Evolutionary conservation across 2,888 invertebrate species (phyloP).

Genomic region (Cerastoderma edule): DNA sequence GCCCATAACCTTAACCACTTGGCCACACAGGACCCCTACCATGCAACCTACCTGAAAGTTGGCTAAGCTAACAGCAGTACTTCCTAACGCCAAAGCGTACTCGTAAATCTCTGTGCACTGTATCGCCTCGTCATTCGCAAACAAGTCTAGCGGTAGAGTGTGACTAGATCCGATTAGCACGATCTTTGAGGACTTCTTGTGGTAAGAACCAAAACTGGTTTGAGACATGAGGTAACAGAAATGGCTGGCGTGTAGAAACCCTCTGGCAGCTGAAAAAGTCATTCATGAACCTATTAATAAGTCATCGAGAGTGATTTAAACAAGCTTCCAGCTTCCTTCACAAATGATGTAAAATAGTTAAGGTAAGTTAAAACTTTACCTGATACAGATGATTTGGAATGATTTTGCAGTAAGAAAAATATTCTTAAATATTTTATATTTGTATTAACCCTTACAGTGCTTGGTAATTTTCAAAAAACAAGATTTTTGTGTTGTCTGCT

Average conservation of each 20-base stretch:
- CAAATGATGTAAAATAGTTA: too few relatives aligned
- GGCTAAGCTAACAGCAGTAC: conserved; percentile 89
- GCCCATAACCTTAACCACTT: too few relatives aligned
- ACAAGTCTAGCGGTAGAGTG: conserved; percentile 82
- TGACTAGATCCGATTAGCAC: conserved; percentile 92
- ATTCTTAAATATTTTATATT: too few relatives aligned
- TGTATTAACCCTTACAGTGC: too few relatives aligned
- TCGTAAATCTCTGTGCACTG: conserved; percentile 98
- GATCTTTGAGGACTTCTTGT: conserved; percentile 87
- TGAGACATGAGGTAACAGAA: conserved; percentile 97
- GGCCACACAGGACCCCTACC: too few relatives aligned
- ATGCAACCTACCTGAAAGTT: conserved; percentile 88
- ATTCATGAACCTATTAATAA: background rate
- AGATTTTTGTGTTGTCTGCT: too few relatives aligned
- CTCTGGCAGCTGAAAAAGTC: conserved; percentile 86
- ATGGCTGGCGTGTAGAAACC: conserved; percentile 95
- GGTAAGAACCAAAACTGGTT: conserved; percentile 86
- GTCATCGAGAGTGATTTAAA: too few relatives aligned
- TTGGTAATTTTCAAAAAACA: too few relatives aligned
- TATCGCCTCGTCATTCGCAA: conserved; percentile 92
- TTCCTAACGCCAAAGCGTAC: conserved; percentile 93
- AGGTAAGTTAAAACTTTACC: too few relatives aligned
- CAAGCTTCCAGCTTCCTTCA: too few relatives aligned
- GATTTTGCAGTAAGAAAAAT: too few relatives aligned
- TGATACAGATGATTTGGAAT: too few relatives aligned